Evolutionary conservation across 1,140 invertebrate species (phyloP).

Genomic region (Lithobius niger): DNA sequence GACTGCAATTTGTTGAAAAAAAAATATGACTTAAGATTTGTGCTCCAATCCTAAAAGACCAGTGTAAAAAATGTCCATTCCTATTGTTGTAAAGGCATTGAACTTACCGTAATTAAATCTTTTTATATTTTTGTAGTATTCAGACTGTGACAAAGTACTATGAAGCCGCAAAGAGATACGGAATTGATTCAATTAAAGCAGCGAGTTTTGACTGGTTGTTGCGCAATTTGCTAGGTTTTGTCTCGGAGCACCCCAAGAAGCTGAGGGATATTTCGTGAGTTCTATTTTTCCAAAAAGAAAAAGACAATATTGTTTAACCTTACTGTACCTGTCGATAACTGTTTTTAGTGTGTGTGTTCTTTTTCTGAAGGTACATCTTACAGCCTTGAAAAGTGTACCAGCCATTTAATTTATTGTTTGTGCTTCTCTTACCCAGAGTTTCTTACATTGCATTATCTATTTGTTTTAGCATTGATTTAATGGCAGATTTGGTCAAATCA

Average conservation of each 20-base stretch:
- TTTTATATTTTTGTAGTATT: conserved; percentile 25
- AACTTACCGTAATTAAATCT: conserved; percentile 11
- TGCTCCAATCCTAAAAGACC: no score
- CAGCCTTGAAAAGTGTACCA: no score
- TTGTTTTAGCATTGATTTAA: conserved; percentile 40
- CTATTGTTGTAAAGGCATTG: not conserved
- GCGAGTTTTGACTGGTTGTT: conserved; percentile 53
- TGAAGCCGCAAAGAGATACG: conserved; percentile 50
- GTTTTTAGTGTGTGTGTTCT: no score
- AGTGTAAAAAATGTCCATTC: no score
- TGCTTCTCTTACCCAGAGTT: no score
- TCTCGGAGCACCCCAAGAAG: conserved; percentile 39
- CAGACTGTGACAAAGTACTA: conserved; percentile 55
- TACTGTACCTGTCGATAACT: no score
- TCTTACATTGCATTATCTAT: not conserved
- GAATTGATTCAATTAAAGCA: conserved; percentile 44
- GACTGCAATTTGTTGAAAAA: not conserved
- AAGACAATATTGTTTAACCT: not conserved
- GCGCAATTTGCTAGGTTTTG: conserved; percentile 49
- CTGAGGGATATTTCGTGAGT: conserved; percentile 40
- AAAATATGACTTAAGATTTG: conserved; percentile 1
- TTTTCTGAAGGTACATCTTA: no score
- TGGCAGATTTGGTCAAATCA: conserved; percentile 48
- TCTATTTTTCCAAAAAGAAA: not conserved
- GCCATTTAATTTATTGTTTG: no score